A percentile compares a stretch with the other conserved stretches of the same genome.
phyloP scores from a whole-genome alignment of 2,888 invertebrate genomes.

The Ichneumoninae sp. region DNA sequence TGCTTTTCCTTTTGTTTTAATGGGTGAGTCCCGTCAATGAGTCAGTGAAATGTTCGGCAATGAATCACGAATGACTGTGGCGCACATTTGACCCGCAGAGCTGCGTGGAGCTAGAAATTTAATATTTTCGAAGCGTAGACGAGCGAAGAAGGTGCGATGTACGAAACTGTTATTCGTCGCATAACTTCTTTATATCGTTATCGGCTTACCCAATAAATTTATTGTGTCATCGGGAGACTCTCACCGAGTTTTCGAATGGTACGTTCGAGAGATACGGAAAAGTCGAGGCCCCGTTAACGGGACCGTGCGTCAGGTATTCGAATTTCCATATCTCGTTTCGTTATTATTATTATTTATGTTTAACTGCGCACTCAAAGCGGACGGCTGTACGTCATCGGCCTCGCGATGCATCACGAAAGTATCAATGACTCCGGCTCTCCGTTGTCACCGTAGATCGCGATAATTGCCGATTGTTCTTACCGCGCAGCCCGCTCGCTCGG shows the following conservation, averaged over 20 bases:
- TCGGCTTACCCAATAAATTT: neutral
- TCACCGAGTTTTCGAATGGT: neutral
- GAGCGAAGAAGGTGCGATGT: neutral
- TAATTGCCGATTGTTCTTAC: conserved; percentile 42
- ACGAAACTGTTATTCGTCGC: neutral
- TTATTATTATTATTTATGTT: neutral
- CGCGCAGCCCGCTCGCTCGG: conserved; percentile 21
- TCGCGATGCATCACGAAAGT: conserved; percentile 22
- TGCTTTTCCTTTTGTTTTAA: no score
- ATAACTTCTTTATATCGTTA: neutral
- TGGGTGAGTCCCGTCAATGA: neutral
- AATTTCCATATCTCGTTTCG: conserved; percentile 15
- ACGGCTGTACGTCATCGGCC: conserved; percentile 5
- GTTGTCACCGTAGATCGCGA: conserved; percentile 21
- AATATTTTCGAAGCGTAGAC: neutral
- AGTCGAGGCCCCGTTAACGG: conserved; percentile 1
- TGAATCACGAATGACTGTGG: neutral
- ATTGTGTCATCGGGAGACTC: neutral
- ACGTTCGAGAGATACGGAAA: neutral
- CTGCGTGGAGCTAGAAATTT: neutral
- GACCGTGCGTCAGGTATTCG: conserved; percentile 10
- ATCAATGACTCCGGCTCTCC: conserved; percentile 22
- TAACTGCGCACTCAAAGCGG: neutral
- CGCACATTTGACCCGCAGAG: neutral
- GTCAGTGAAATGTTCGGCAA: neutral